A percentile compares a stretch with the other conserved stretches of the same genome.
Evolutionary conservation across 2,113 vertebrate species (phyloP).

Genomic region (Stomatorhinus ivindoensis): DNA sequence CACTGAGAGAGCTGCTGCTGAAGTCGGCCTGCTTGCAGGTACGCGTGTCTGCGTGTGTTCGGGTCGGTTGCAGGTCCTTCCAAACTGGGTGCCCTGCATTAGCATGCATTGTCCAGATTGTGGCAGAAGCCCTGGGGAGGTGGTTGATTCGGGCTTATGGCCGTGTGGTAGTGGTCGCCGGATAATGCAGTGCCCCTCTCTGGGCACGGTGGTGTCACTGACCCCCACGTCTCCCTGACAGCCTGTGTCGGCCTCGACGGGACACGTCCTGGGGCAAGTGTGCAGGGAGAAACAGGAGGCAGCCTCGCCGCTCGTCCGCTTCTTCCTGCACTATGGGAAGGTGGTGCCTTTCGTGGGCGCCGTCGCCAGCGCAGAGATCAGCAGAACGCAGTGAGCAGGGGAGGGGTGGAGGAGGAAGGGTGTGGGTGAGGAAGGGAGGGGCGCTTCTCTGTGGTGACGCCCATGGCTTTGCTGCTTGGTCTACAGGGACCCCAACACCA

Average conservation of each 20-base stretch:
- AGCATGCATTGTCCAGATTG: background rate
- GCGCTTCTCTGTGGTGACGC: background rate
- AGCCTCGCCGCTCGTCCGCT: conserved; percentile 83
- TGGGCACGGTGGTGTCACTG: background rate
- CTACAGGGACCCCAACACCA: conserved; percentile 91
- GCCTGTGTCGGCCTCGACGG: conserved; percentile 88
- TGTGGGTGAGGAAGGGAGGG: background rate
- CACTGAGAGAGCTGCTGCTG: conserved; percentile 80
- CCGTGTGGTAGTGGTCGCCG: background rate
- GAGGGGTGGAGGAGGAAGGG: background rate
- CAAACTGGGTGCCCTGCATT: background rate
- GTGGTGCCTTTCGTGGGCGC: conserved; percentile 95
- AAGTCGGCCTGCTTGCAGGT: conserved; percentile 83
- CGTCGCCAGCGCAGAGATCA: conserved; percentile 91
- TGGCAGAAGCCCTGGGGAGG: too few relatives aligned
- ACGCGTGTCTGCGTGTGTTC: background rate
- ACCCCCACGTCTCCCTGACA: conserved; percentile 32
- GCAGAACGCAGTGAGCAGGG: conserved; percentile 91
- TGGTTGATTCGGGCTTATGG: too few relatives aligned
- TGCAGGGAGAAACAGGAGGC: conserved; percentile 97
- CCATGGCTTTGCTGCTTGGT: background rate
- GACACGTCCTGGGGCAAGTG: conserved; percentile 86
- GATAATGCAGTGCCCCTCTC: background rate
- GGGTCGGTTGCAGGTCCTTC: background rate
- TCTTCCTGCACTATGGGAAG: conserved; percentile 87